A percentile compares a stretch with the other conserved stretches of the same genome.
Conservation (phyloP, 2,113 vertebrate genomes). For the Heterocephalus glaber region DNA sequence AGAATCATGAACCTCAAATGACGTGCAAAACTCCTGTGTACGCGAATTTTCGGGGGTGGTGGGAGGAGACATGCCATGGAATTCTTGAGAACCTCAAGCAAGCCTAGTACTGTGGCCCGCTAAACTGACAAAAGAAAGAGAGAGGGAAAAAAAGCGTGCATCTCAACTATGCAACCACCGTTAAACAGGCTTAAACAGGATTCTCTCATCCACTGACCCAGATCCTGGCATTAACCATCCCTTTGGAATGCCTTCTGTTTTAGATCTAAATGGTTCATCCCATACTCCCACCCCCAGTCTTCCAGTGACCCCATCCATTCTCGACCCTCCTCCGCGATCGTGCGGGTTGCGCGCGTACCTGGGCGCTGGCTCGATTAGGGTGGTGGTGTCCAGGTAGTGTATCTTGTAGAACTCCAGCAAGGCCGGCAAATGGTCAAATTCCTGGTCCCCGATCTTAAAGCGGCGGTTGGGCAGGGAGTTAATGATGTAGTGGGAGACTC, state of each 20-base stretch:
- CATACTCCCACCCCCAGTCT: accelerated
- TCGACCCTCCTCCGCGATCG: neutral
- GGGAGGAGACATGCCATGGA: no score
- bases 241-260: neutral
- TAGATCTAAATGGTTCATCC: neutral
- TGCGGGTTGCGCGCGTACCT: constrained; percentile 86
- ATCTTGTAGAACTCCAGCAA: constrained; percentile 99
- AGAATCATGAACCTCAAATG: neutral
- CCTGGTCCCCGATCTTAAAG: constrained; percentile 98
- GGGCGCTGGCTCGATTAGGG: constrained; percentile 96
- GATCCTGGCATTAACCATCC: neutral
- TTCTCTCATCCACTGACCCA: neutral
- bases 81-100: neutral
- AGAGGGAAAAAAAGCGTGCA: neutral
- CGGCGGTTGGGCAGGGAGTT: constrained; percentile 96
- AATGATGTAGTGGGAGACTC: constrained; percentile 99
- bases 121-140: neutral
- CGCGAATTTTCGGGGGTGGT: neutral
- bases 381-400: constrained; percentile 99
- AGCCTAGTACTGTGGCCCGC: neutral
- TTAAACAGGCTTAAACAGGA: neutral
- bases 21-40: neutral
- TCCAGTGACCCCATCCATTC: neutral
- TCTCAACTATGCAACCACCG: neutral
- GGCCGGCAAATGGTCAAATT: constrained; percentile 95